phyloP scores from a whole-genome alignment of 2,113 vertebrate genomes.

The Scytalopus superciliaris region DNA sequence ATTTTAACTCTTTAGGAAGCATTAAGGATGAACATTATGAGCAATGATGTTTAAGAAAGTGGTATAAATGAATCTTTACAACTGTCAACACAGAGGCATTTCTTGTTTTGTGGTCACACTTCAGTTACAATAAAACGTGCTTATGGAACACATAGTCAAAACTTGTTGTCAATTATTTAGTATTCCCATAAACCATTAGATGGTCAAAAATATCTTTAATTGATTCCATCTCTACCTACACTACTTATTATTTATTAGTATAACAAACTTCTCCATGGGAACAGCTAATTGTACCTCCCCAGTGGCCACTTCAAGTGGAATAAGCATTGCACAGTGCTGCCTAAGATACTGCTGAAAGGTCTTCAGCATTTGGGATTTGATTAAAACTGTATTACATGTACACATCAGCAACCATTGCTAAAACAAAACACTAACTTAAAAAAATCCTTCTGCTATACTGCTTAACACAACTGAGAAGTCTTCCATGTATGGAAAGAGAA shows the following conservation, averaged over 20 bases:
- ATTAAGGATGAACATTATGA: neutral
- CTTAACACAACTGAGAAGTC: constrained; percentile 63
- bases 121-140: constrained; percentile 59
- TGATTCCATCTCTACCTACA: constrained; percentile 90
- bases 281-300: constrained; percentile 91
- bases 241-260: constrained; percentile 94
- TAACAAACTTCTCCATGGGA: constrained; percentile 91
- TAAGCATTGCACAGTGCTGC: constrained; percentile 79
- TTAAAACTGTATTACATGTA: constrained; percentile 79
- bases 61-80: constrained; percentile 21
- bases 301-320: constrained; percentile 87
- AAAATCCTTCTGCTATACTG: constrained; percentile 65
- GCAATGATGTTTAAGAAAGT: constrained; percentile 29
- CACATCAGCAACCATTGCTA: constrained; percentile 73
- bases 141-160: constrained; percentile 66
- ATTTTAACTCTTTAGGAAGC: constrained; percentile 60
- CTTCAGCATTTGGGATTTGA: constrained; percentile 81
- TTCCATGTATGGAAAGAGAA: constrained; percentile 6
- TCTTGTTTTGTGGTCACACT: constrained; percentile 44
- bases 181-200: constrained; percentile 81
- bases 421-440: constrained; percentile 75
- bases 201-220: constrained; percentile 93
- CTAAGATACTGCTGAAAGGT: constrained; percentile 80
- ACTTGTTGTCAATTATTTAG: constrained; percentile 80
- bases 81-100: neutral